Evolutionary conservation across 2,888 invertebrate genomes (phyloP), one percentile per base, ranked within the genome.

Genomic region (Drosophila quasianomalipes): DNA sequence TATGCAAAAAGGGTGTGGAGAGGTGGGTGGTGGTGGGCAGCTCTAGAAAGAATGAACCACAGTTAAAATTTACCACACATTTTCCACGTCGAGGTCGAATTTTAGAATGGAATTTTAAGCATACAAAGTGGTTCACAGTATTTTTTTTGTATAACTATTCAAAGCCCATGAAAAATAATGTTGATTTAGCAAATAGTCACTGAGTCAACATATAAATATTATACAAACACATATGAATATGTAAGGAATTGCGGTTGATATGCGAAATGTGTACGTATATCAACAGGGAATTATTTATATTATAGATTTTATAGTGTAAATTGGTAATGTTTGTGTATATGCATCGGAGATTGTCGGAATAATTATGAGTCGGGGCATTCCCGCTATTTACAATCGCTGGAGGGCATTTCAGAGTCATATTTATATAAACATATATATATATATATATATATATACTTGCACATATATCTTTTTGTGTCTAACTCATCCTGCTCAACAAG

Each of bases 351-450:
- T 33, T 60, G 33, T 26, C 19, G 31, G 6, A 0, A 26, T 4
- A 54, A 31, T n/a, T 37, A 47, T 30, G 22, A 9, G 22, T 31
- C 33, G 31, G 60, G 60, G 70, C 37, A 76, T 70, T 59, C 37
- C 72, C 61, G 22, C 19, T 33, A 28, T 33, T n/a, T 14, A 26
- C 19, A 33, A 41, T 9, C 33, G 9, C n/a, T 49, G 31, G 26
- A 71, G 66, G 54, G 47, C 44, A 70, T 30, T 28, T 62, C 19
- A 28, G 47, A 52, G 41, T 41, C 33, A 51, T 7, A 22, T 19
- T 10, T 22, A 28, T 31, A 1, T 26, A 14, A 52, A 35, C 10
- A 35, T 6, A 51, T 33, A 14, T 19, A 33, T 5, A 14, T 53
- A 33, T 33, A 12, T 4, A 33, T 19, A 3, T n/a, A 30, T 51